phyloP scores from a whole-genome alignment of 2,797 vertebrate genomes.

The Syngnathus rostellatus region DNA sequence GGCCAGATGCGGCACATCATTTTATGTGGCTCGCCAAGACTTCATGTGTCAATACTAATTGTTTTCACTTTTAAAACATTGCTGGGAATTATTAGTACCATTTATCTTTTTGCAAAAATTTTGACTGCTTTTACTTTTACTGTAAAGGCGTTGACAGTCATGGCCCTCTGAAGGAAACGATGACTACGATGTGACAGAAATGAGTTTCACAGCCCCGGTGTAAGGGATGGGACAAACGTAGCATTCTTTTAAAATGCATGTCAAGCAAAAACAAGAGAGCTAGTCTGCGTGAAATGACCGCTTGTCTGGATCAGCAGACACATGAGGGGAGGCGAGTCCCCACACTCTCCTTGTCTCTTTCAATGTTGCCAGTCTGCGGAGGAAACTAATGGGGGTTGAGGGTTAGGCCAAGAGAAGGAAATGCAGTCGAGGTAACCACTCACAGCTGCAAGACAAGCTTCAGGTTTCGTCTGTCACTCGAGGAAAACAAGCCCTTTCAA shows the following conservation, averaged over 20 bases:
- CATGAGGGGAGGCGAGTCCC: conserved; percentile 50
- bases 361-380: conserved; percentile 25
- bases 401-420: conserved; percentile 31
- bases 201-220: too few species aligned
- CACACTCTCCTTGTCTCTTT: conserved; percentile 23
- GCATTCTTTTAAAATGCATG: conserved; percentile 27
- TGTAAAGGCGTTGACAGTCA: too few species aligned
- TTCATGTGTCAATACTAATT: too few species aligned
- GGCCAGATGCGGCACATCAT: too few species aligned
- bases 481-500: conserved; percentile 64
- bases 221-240: conserved; percentile 21
- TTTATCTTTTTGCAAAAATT: too few species aligned
- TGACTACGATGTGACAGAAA: too few species aligned
- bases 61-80: too few species aligned
- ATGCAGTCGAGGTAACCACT: conserved; percentile 50
- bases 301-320: conserved; percentile 58
- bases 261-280: conserved; percentile 32
- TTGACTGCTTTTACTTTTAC: too few species aligned
- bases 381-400: conserved; percentile 42
- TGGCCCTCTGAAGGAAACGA: too few species aligned
- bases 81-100: too few species aligned
- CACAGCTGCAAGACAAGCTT: conserved; percentile 62
- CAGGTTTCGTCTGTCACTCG: conserved; percentile 63
- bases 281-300: conserved; percentile 59
- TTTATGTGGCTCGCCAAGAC: too few species aligned